phyloP scores from a whole-genome alignment of 2,797 vertebrate genomes.

The Gymnoscopelus braueri region DNA sequence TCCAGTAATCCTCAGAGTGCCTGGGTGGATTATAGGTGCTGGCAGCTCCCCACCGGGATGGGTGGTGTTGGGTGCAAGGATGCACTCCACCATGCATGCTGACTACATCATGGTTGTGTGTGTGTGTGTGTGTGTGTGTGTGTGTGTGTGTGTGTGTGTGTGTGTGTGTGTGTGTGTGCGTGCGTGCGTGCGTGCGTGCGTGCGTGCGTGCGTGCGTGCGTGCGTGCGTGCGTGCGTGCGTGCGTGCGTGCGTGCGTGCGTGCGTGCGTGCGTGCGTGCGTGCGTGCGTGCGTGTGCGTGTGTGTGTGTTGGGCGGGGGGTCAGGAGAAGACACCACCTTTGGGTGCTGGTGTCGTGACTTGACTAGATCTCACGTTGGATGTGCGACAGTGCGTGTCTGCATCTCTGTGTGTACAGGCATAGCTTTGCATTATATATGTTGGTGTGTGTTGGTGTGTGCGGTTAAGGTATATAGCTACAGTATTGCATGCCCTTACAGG shows the following conservation, averaged over 20 bases:
- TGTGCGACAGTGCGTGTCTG: too few relatives aligned
- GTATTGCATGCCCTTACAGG: too few relatives aligned
- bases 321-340: not conserved
- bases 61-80: not conserved
- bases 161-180: conserved; percentile 13
- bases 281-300: not conserved
- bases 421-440: too few relatives aligned
- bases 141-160: conserved; percentile 15
- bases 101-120: not conserved
- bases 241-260: conserved; percentile 13
- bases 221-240: conserved; percentile 9
- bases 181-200: not conserved
- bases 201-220: not conserved
- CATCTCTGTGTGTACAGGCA: too few relatives aligned
- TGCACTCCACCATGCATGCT: not conserved
- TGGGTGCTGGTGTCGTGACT: too few relatives aligned
- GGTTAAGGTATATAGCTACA: too few relatives aligned
- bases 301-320: not conserved
- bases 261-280: conserved; percentile 9
- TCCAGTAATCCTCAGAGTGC: conserved; percentile 64
- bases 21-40: conserved; percentile 63
- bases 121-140: conserved; percentile 12
- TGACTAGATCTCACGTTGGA: too few relatives aligned
- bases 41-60: conserved; percentile 28
- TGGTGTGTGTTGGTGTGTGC: too few relatives aligned